phyloP scores from a whole-genome alignment of 2,797 vertebrate species.

The Crenuchus spilurus region DNA sequence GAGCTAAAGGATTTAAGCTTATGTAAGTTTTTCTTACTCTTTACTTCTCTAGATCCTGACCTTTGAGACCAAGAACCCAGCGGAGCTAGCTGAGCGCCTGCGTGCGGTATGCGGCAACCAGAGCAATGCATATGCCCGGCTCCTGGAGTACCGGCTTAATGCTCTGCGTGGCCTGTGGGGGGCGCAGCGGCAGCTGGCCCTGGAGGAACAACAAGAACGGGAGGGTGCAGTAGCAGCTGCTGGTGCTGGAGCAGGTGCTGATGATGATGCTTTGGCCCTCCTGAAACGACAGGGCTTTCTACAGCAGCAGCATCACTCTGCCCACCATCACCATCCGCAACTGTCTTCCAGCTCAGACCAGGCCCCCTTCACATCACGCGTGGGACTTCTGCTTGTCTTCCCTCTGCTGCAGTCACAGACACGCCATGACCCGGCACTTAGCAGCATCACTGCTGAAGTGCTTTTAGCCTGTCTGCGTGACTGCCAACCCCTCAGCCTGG shows the following conservation, averaged over 20 bases:
- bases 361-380: conserved; percentile 95
- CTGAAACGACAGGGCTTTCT: conserved; percentile 95
- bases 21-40: background rate
- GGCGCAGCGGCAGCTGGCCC: conserved; percentile 87
- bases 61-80: conserved; percentile 97
- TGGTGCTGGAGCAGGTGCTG: conserved; percentile 73
- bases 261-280: conserved; percentile 92
- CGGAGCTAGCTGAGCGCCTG: conserved; percentile 91
- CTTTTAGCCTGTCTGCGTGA: conserved; percentile 94
- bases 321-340: conserved; percentile 77
- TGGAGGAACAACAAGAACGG: conserved; percentile 84
- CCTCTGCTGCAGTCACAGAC: conserved; percentile 98
- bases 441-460: conserved; percentile 96
- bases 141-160: conserved; percentile 96
- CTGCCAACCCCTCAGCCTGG: conserved; percentile 97
- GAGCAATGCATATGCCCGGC: conserved; percentile 96
- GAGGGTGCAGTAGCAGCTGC: conserved; percentile 71
- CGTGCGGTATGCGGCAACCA: conserved; percentile 97
- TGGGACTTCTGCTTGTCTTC: conserved; percentile 95
- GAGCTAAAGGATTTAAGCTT: background rate
- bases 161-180: conserved; percentile 96
- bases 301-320: conserved; percentile 77
- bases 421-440: conserved; percentile 93
- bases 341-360: conserved; percentile 86
- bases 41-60: conserved; percentile 86